Evolutionary conservation across 1,140 invertebrate species (phyloP).

Genomic region (Papilio helenus): DNA sequence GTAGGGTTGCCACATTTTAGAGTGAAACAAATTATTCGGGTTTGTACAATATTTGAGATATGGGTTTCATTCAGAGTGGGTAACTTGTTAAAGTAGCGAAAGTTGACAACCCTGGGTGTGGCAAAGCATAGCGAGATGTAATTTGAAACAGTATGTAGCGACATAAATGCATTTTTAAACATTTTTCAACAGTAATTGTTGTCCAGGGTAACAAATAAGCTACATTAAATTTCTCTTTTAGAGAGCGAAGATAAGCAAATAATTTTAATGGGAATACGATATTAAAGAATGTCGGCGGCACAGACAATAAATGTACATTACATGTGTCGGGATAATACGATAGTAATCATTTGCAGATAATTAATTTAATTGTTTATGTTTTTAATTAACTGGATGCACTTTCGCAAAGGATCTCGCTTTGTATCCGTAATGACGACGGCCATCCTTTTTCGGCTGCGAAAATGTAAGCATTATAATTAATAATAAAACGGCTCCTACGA

Average conservation of each 20-base stretch:
- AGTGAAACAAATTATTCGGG: not conserved
- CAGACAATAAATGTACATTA: conserved; percentile 1
- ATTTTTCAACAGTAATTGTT: conserved; percentile 4
- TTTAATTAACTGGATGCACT: conserved; percentile 45
- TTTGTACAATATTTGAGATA: not conserved
- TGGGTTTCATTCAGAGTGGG: no score
- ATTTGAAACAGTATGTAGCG: not conserved
- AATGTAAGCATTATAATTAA: conserved; percentile 12
- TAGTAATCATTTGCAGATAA: conserved; percentile 47
- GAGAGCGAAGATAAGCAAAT: conserved; percentile 3
- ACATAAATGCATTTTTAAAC: not conserved
- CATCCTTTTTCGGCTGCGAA: conserved; percentile 26
- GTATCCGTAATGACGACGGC: conserved; percentile 22
- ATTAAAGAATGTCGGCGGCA: conserved; percentile 8
- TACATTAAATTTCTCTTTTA: conserved; percentile 23
- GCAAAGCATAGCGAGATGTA: not conserved
- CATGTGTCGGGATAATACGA: conserved; percentile 25
- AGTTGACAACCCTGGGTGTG: not conserved
- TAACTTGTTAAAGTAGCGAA: no score
- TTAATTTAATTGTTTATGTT: conserved; percentile 46
- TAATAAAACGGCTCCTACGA: not conserved
- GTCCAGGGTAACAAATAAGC: not conserved
- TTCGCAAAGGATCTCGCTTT: conserved; percentile 33
- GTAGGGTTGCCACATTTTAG: not conserved
- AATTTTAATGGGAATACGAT: conserved; percentile 25